Evolutionary conservation across 2,888 invertebrate species (phyloP).

Genomic region (Sylvicola cinctus): DNA sequence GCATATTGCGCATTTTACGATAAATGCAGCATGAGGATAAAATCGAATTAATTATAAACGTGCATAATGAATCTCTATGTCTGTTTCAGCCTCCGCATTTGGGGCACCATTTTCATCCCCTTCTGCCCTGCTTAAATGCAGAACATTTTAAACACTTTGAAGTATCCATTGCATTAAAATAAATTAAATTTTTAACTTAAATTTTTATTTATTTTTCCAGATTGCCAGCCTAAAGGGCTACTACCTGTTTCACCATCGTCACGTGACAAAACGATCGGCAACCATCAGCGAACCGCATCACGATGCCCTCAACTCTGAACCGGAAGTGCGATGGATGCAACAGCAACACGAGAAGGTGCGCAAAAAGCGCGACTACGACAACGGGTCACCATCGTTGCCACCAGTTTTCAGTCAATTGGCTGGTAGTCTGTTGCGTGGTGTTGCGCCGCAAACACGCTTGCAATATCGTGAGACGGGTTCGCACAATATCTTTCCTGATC

Average conservation of each 20-base stretch:
- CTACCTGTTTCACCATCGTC: conserved; percentile 69
- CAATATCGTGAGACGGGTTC: conserved; percentile 25
- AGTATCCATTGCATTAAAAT: too few relatives aligned
- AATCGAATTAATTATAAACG: too few relatives aligned
- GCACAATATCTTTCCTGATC: conserved; percentile 61
- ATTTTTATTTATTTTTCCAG: too few relatives aligned
- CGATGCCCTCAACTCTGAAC: conserved; percentile 51
- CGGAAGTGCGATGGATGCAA: conserved; percentile 78
- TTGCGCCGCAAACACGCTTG: conserved; percentile 15
- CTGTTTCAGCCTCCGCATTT: too few relatives aligned
- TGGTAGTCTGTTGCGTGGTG: conserved; percentile 7
- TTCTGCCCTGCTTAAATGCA: too few relatives aligned
- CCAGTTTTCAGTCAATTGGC: conserved; percentile 9
- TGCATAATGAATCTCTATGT: too few relatives aligned
- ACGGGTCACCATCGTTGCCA: conserved; percentile 8
- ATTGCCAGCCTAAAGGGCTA: conserved; percentile 73
- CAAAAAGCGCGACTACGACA: conserved; percentile 55
- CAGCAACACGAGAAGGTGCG: conserved; percentile 81
- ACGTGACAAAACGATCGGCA: conserved; percentile 66
- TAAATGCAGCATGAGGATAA: too few relatives aligned
- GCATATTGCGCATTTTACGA: too few relatives aligned
- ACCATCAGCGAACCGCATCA: conserved; percentile 61
- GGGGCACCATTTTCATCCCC: too few relatives aligned
- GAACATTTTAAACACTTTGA: too few relatives aligned
- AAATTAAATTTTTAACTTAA: too few relatives aligned